These are phyloP conservation scores for Drosophila ironensis DNA, from an alignment of 1,140 invertebrate species.

Conservation along the genomic window DNA sequence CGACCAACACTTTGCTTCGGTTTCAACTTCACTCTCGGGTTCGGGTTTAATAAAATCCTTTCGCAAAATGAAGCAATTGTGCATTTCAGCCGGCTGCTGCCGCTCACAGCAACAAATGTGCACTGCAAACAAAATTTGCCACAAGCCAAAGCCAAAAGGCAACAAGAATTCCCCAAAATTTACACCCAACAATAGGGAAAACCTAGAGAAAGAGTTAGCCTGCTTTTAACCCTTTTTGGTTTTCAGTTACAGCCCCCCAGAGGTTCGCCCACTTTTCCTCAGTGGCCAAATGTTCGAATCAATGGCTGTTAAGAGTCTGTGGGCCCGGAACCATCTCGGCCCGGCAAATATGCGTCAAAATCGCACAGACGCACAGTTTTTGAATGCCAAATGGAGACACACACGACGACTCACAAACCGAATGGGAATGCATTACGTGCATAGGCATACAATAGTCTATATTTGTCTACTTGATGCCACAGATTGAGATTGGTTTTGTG, in stretches of 20 bases:
- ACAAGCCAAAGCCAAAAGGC: too few relatives aligned
- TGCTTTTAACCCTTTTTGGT: too few relatives aligned
- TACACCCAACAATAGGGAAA: not conserved
- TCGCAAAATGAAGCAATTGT: slow-evolving; percentile 76
- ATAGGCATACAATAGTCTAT: slow-evolving; percentile 63
- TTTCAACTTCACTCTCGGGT: slow-evolving; percentile 43
- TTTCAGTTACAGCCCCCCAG: not conserved
- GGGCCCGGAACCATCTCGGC: slow-evolving; percentile 29
- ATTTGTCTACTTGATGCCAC: slow-evolving; percentile 76
- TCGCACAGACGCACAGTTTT: slow-evolving; percentile 78
- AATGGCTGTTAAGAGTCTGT: slow-evolving; percentile 15
- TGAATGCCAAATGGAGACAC: slow-evolving; percentile 74
- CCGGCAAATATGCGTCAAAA: slow-evolving; percentile 78
- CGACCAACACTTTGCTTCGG: slow-evolving; percentile 52
- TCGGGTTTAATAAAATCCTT: slow-evolving; percentile 78
- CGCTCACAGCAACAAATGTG: slow-evolving; percentile 32
- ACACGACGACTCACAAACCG: not conserved
- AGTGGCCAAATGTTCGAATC: slow-evolving; percentile 20
- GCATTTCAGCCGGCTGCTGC: slow-evolving; percentile 65
- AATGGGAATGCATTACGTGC: slow-evolving; percentile 25
- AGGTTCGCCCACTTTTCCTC: not conserved
- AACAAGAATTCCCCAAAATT: not conserved
- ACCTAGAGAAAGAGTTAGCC: too few relatives aligned
- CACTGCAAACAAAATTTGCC: not conserved
- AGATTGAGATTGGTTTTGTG: slow-evolving; percentile 71